Conservation (phyloP, 2,113 vertebrate genomes). For the Leptobrachium ailaonicum region DNA sequence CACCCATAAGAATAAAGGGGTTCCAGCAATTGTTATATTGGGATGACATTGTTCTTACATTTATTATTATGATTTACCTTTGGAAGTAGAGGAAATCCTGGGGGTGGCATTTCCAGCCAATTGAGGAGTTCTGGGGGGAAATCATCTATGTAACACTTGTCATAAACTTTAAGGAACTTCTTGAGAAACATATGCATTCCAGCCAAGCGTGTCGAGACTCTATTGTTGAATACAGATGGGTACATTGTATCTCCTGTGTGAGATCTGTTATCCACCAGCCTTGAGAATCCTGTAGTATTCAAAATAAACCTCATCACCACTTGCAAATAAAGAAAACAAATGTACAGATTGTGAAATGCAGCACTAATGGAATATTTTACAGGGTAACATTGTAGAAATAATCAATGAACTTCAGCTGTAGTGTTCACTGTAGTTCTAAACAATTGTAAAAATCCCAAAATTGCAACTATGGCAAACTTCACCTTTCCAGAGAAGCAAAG, state of each 20-base stretch:
- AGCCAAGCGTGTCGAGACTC: slow-evolving; percentile 67
- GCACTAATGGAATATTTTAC: too few relatives aligned
- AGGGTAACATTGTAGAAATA: too few relatives aligned
- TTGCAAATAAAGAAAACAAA: too few relatives aligned
- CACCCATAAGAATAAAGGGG: too few relatives aligned
- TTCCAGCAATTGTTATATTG: too few relatives aligned
- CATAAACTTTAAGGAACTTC: slow-evolving; percentile 68
- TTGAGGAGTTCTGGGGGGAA: slow-evolving; percentile 63
- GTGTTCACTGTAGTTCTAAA: too few relatives aligned
- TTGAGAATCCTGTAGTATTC: slow-evolving; percentile 56
- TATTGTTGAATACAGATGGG: slow-evolving; percentile 64
- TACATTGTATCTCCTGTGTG: slow-evolving; percentile 58
- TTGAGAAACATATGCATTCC: slow-evolving; percentile 77
- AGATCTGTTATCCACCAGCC: slow-evolving; percentile 53
- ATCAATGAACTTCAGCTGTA: too few relatives aligned
- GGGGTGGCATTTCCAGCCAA: slow-evolving; percentile 35
- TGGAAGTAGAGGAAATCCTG: slow-evolving; percentile 35
- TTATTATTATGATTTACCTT: slow-evolving; percentile 53
- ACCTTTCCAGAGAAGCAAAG: too few relatives aligned
- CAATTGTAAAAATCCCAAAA: too few relatives aligned
- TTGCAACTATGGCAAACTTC: too few relatives aligned
- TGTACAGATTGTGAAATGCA: too few relatives aligned
- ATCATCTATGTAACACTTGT: slow-evolving; percentile 65
- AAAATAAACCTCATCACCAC: background rate
- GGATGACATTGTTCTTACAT: too few relatives aligned